These are phyloP conservation scores for Neoniphon sammara DNA, from an alignment of 2,797 vertebrate species.

Conservation along the genomic window DNA sequence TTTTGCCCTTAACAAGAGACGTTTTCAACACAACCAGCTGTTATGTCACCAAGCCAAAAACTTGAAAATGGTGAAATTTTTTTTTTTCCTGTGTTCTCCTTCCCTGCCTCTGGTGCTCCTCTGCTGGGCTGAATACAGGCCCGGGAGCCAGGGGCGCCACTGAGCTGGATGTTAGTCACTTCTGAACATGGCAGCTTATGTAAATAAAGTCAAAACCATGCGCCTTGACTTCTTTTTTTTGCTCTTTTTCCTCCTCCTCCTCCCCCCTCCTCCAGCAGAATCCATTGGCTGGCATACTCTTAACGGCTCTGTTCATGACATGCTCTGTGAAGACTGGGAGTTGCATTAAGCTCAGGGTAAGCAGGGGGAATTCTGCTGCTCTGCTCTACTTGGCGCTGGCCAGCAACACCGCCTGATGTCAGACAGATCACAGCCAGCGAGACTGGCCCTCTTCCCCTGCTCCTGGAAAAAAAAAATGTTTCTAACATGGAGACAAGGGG, in stretches of 20 bases:
- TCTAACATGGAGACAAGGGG: constrained; percentile 54
- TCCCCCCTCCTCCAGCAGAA: constrained; percentile 37
- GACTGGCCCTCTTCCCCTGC: constrained; percentile 72
- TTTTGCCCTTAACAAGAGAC: constrained; percentile 39
- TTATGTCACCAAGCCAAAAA: constrained; percentile 38
- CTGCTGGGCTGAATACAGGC: constrained; percentile 4
- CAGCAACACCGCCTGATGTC: constrained; percentile 73
- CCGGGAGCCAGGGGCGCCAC: constrained; percentile 19
- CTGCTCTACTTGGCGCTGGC: constrained; percentile 75
- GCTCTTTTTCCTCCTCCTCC: constrained; percentile 1
- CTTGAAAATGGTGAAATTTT: neutral
- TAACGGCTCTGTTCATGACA: constrained; percentile 71
- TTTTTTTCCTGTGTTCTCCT: constrained; percentile 8
- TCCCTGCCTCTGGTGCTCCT: neutral
- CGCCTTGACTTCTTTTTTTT: constrained; percentile 46
- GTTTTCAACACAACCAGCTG: constrained; percentile 32
- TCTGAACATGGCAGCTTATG: constrained; percentile 45
- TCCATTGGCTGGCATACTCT: constrained; percentile 69
- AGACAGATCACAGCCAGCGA: constrained; percentile 77
- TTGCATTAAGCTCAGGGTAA: constrained; percentile 70
- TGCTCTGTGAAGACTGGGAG: constrained; percentile 69
- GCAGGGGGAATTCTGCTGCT: constrained; percentile 76
- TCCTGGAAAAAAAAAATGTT: constrained; percentile 68
- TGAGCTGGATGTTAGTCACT: constrained; percentile 41
- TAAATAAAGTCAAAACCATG: constrained; percentile 66